Evolutionary conservation across 2,888 invertebrate species (phyloP), one percentile per base, ranked within the genome.

Genomic region (Lydus trimaculatus): DNA sequence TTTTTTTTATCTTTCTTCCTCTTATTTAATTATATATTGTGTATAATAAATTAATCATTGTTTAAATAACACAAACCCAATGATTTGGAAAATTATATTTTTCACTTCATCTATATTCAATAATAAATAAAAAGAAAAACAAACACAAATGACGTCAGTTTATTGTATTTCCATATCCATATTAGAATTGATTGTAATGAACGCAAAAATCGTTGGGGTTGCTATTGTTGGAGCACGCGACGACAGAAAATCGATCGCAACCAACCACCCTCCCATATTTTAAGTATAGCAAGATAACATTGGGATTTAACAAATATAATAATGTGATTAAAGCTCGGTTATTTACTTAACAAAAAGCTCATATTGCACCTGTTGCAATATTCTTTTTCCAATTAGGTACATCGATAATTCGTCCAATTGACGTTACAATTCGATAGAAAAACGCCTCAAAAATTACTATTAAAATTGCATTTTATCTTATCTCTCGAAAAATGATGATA

Each of bases 291-390:
- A 48, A 20, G 48, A 48, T 48, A 48, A 48, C 48, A 20, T 48
- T 20, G 48, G 20, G 48, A 23, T 48, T 48, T 48, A 48, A 48
- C 20, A 48, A 48, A 48, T 20, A 48, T 20, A 20, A 20, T 48
- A 48, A 48, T 48, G 48, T 48, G 48, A 48, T 48, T 48, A 48
- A 20, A 48, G 48, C 48, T 20, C 48, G 48, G 20, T 20, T 48
- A 48, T 48, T 43, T 43, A 36, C 33, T 5, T 39, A 48, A 17
- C 17, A 9, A 9, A 23, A 48, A 20, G 48, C 48, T 48, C 48
- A 20, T 48, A 48, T 48, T 48, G 48, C 48, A 48, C 48, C 48
- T 48, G 48, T 48, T 48, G 48, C 48, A 17, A 20, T 43, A 20
- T 48, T 17, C 4, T 9, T 20, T 20, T 48, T 20, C 5, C 17